Conservation (phyloP, 2,113 vertebrate genomes). For the Chloroceryle aenea region DNA sequence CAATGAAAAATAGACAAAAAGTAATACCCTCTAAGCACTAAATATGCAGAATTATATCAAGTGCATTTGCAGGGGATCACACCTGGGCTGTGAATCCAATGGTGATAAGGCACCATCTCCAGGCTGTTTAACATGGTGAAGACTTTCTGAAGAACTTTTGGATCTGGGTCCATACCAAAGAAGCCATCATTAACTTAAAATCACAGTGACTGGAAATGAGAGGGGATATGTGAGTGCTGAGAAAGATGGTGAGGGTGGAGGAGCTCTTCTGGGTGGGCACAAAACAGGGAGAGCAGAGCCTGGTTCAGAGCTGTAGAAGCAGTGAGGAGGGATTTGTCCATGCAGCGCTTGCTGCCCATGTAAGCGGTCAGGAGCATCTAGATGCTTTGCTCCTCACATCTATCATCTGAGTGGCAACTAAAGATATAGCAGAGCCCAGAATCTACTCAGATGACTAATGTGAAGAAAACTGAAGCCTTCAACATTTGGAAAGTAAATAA, state of each 20-base stretch:
- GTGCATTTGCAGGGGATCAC: background rate
- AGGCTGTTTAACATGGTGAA: background rate
- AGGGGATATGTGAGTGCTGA: no score
- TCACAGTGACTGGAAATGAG: background rate
- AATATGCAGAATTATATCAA: background rate
- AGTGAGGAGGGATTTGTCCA: background rate
- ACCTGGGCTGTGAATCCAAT: background rate
- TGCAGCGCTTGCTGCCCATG: background rate
- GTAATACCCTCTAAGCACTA: background rate
- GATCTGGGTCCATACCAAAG: background rate
- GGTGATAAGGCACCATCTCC: no score
- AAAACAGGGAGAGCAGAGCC: background rate
- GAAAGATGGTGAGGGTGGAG: background rate
- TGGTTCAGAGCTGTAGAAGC: background rate
- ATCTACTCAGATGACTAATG: background rate
- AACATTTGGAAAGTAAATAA: background rate
- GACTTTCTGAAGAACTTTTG: background rate
- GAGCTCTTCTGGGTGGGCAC: background rate
- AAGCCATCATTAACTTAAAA: background rate
- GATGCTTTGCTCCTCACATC: background rate
- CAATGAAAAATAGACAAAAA: background rate
- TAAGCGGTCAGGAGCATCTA: background rate
- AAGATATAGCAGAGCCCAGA: background rate
- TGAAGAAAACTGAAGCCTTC: background rate
- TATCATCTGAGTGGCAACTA: background rate